These are phyloP conservation scores for Leptopilina syphax DNA, from an alignment of 2,888 invertebrate genomes.

Conservation along the genomic window DNA sequence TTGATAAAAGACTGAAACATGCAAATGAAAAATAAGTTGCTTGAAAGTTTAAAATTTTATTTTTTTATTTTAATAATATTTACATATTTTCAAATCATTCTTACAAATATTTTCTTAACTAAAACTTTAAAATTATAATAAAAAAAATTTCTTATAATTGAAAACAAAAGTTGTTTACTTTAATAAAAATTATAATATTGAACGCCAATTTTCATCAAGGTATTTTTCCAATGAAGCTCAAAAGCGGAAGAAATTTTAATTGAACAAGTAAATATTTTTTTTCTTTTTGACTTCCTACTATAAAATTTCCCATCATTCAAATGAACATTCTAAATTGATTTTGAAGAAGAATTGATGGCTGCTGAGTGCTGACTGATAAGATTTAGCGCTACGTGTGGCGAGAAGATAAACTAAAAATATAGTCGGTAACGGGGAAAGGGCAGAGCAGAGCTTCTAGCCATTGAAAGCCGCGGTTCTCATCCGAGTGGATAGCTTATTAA, in stretches of 20 bases:
- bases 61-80: too few relatives aligned
- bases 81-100: too few relatives aligned
- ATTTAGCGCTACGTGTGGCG: conserved; percentile 41
- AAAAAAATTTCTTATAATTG: too few relatives aligned
- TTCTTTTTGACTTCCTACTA: neutral
- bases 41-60: too few relatives aligned
- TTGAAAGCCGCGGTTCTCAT: conserved; percentile 42
- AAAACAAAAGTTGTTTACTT: too few relatives aligned
- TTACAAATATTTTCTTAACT: too few relatives aligned
- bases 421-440: conserved; percentile 53
- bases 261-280: neutral
- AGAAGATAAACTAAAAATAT: conserved; percentile 39
- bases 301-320: neutral
- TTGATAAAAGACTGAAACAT: neutral
- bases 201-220: too few relatives aligned
- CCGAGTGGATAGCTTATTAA: conserved; percentile 43
- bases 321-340: conserved; percentile 40
- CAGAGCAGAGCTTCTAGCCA: conserved; percentile 33
- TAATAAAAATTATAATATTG: too few relatives aligned
- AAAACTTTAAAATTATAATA: too few relatives aligned
- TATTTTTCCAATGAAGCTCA: neutral
- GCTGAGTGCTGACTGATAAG: conserved; percentile 40
- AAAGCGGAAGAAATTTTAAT: neutral
- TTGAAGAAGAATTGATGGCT: conserved; percentile 47
- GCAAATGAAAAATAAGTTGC: neutral